Conservation (phyloP, 2,113 vertebrate genomes). For the Daphoenositta chrysoptera region DNA sequence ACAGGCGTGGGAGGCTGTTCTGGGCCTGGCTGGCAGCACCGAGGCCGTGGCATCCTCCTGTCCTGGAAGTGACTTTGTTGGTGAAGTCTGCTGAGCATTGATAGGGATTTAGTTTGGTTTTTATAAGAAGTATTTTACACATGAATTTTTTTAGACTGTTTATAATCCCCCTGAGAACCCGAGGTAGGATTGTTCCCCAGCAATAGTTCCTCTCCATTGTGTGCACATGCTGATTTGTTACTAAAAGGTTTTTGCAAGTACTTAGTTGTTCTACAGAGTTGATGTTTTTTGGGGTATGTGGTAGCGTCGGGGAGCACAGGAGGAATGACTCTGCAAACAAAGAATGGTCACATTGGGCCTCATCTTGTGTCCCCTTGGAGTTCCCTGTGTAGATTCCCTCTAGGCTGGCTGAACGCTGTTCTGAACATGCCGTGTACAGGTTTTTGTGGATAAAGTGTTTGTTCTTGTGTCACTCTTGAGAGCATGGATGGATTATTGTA, state of each 20-base stretch:
- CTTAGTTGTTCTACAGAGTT: constrained; percentile 51
- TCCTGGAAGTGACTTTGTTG: background rate
- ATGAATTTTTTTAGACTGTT: constrained; percentile 44
- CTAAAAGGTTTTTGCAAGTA: constrained; percentile 61
- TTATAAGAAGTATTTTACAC: constrained; percentile 59
- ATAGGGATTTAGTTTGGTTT: constrained; percentile 35
- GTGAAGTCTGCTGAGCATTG: constrained; percentile 3
- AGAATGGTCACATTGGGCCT: background rate
- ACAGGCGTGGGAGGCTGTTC: rapidly evolving
- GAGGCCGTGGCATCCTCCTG: background rate
- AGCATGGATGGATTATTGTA: constrained; percentile 57
- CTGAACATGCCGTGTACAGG: constrained; percentile 57
- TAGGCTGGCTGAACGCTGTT: constrained; percentile 45
- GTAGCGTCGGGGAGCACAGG: constrained; percentile 6
- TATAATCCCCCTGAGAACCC: constrained; percentile 23
- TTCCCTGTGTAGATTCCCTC: constrained; percentile 42
- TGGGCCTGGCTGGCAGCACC: background rate
- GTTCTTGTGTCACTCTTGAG: constrained; percentile 59
- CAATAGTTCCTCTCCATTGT: constrained; percentile 54
- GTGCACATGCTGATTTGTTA: constrained; percentile 61
- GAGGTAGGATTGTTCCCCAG: constrained; percentile 25
- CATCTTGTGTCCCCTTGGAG: background rate
- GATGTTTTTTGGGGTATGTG: constrained; percentile 53
- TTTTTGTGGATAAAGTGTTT: constrained; percentile 65
- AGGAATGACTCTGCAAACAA: constrained; percentile 16